Conservation (phyloP, 2,113 vertebrate genomes). For the Epinephelus lanceolatus region DNA sequence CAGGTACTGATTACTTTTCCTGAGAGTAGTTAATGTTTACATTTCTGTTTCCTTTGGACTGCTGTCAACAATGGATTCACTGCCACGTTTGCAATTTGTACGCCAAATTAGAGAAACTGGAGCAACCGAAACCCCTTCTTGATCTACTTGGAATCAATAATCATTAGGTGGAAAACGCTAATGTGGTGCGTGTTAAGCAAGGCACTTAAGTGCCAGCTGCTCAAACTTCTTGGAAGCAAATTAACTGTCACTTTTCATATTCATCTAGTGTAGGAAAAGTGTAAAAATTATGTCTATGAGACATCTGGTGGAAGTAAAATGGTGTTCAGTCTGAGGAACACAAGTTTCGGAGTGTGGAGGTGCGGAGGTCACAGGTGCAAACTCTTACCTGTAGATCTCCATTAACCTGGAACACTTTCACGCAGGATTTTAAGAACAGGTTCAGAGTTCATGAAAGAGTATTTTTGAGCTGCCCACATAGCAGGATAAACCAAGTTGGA, state of each 20-base stretch:
- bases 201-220: constrained; percentile 6
- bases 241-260: neutral
- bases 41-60: neutral
- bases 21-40: neutral
- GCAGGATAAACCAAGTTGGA: neutral
- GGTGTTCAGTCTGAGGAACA: no score
- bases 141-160: neutral
- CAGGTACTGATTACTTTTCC: neutral
- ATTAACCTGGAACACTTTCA: neutral
- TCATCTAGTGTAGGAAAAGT: neutral
- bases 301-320: neutral
- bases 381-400: neutral
- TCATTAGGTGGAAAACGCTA: neutral
- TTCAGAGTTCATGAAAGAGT: neutral
- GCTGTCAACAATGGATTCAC: neutral
- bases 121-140: neutral
- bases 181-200: neutral
- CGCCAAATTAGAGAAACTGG: neutral
- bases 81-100: neutral
- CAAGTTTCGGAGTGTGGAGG: neutral
- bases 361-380: neutral
- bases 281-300: neutral
- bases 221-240: neutral
- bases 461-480: neutral
- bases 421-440: neutral